Conservation (phyloP, 2,888 invertebrate species). For the Metallyticus violacea region DNA sequence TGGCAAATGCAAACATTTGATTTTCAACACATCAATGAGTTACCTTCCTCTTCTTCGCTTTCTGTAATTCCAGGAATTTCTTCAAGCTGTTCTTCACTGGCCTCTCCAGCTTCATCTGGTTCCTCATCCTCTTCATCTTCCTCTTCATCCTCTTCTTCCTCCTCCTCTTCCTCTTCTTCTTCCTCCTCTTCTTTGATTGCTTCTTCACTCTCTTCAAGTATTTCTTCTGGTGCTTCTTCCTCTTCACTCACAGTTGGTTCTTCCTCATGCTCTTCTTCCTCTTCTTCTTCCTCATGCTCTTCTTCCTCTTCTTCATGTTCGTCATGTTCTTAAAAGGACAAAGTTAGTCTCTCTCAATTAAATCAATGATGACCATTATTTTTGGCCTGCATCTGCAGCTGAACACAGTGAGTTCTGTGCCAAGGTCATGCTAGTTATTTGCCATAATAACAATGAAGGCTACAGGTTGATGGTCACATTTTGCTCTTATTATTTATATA, state of each 20-base stretch:
- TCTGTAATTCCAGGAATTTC: slow-evolving; percentile 26
- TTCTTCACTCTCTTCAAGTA: slow-evolving; percentile 18
- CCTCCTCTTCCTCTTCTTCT: slow-evolving; percentile 34
- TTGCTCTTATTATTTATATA: too few species aligned
- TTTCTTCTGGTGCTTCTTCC: slow-evolving; percentile 33
- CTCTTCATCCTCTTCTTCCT: slow-evolving; percentile 45
- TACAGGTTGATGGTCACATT: too few species aligned
- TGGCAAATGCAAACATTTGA: background rate
- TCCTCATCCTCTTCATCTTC: slow-evolving; percentile 45
- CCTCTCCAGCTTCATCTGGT: slow-evolving; percentile 29
- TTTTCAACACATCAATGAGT: background rate
- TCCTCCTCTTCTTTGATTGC: slow-evolving; percentile 39
- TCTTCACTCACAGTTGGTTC: slow-evolving; percentile 41
- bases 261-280: slow-evolving; percentile 35
- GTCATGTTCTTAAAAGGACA: background rate
- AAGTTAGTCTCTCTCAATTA: too few species aligned
- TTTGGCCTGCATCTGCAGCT: too few species aligned
- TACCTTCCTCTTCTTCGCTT: slow-evolving; percentile 2
- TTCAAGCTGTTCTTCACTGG: background rate
- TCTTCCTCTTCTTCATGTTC: slow-evolving; percentile 43
- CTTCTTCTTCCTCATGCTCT: slow-evolving; percentile 42
- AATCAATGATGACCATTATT: too few species aligned
- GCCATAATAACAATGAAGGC: too few species aligned
- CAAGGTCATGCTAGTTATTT: too few species aligned
- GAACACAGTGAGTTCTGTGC: too few species aligned